These are phyloP conservation scores for Dryobotodes eremita DNA, from an alignment of 2,888 invertebrate species.

Conservation along the genomic window DNA sequence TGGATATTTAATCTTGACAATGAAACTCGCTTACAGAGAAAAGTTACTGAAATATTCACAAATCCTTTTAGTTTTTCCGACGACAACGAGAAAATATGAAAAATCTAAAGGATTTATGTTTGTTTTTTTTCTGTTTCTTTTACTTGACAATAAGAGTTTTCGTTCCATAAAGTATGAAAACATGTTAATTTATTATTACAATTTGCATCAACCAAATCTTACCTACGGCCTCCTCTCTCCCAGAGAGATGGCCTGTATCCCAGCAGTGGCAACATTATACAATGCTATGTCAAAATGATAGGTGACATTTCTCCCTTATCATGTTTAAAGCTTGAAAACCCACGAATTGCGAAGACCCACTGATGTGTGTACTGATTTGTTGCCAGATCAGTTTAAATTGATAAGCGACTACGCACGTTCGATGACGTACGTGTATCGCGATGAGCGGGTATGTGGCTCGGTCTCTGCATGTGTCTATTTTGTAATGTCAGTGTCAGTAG, in stretches of 20 bases:
- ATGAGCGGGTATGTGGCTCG: neutral
- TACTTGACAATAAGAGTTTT: neutral
- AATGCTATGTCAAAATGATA: neutral
- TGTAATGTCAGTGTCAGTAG: neutral
- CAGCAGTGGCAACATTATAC: too few species aligned
- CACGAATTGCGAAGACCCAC: neutral
- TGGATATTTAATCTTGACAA: conserved; percentile 38
- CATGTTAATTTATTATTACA: neutral
- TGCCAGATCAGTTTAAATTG: conserved; percentile 16
- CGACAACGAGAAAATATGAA: conserved; percentile 18
- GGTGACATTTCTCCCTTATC: neutral
- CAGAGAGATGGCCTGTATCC: too few species aligned
- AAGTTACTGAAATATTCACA: conserved; percentile 31
- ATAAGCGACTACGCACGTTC: conserved; percentile 1
- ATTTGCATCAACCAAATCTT: neutral
- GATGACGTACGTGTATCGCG: neutral
- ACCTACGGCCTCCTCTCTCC: too few species aligned
- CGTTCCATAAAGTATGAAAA: neutral
- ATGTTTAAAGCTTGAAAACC: neutral
- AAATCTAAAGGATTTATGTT: neutral
- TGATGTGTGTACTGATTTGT: conserved; percentile 10
- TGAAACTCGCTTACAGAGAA: conserved; percentile 34
- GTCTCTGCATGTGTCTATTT: neutral
- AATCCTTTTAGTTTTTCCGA: conserved; percentile 30
- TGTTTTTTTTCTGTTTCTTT: neutral